Base-by-base conservation (phyloP, 2,113 vertebrate species). In the Chloebia gouldiae region DNA sequence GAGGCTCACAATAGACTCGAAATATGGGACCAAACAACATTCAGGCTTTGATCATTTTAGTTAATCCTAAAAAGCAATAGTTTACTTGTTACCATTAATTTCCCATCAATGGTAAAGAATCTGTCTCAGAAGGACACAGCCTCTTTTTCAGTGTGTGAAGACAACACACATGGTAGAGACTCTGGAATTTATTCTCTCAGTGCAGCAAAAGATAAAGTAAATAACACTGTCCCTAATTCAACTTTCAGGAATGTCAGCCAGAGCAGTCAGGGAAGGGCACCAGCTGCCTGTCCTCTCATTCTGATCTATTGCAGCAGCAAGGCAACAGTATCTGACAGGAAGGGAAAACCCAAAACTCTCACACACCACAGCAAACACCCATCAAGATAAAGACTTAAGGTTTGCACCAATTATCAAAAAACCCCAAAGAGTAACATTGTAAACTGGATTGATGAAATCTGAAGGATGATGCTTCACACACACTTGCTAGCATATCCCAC, bases 141-240 rank as follows among this genome's bases (percentile, higher is more conserved):
- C 35, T 57, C 35, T 88, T 92, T 73, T 84, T 64, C 77, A 83
- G 33, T 35, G 45, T 79, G 80, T 51, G 71, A 97, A 96, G 88
- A 88, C 54, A 90, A 86, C 69, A 75, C 82, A 47, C 49, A 45
- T 57, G 65, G n/a, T 86, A 78, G 83, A 51, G 69, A 92, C 15
- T 3, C 47, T 84, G 80, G 77, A 93, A 95, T 93, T 95, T 90
- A 88, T 90, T 78, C 80, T 78, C 90, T 83, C 80, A 60, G 68
- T 81, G 56, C 61, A 92, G 92, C 53, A 86, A 84, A 92, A 96
- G 94, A 88, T 8, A 94, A 88, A 90, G 92, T 96, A 96, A 97
- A 96, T 96, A 96, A 94, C 92, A 72, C 85, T 96, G 95, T 96
- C 92, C 92, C 95, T 90, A 96, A 88, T 79, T 96, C 95, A 97